These are phyloP conservation scores for Athalia circularis DNA, from an alignment of 2,888 invertebrate genomes.

Conservation along the genomic window DNA sequence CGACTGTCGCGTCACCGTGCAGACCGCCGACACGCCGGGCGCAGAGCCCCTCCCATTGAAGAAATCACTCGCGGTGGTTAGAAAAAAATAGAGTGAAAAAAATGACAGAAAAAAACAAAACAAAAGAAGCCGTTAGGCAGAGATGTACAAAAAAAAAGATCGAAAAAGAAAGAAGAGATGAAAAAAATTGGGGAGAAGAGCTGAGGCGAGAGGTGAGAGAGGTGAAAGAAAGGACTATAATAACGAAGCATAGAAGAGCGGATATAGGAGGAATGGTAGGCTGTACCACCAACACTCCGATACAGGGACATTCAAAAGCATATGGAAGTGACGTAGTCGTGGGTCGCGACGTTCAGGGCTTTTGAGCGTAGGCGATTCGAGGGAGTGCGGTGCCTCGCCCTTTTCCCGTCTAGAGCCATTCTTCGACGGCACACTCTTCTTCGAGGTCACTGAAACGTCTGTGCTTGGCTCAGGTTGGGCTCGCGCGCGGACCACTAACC, in stretches of 20 bases:
- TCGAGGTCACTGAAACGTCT: constrained; percentile 50
- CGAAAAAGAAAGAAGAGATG: constrained; percentile 21
- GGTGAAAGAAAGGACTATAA: constrained; percentile 39
- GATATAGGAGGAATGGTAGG: constrained; percentile 34
- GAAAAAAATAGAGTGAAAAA: constrained; percentile 41
- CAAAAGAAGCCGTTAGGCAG: constrained; percentile 55
- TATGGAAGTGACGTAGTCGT: constrained; percentile 39
- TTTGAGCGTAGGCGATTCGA: constrained; percentile 70
- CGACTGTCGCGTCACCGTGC: no score
- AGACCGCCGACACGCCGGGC: neutral
- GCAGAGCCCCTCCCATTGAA: constrained; percentile 20
- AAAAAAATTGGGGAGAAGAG: neutral
- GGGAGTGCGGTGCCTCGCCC: constrained; percentile 63
- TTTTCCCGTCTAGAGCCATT: constrained; percentile 64
- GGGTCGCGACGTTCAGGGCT: constrained; percentile 37
- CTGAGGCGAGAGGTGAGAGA: constrained; percentile 22
- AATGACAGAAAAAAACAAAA: constrained; percentile 51
- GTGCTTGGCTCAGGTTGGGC: constrained; percentile 53
- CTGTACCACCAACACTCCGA: constrained; percentile 23
- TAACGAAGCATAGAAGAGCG: constrained; percentile 31
- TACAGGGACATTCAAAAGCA: constrained; percentile 27
- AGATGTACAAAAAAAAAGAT: constrained; percentile 12
- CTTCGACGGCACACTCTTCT: constrained; percentile 50
- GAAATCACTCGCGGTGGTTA: constrained; percentile 33
- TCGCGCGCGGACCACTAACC: constrained; percentile 63